Base-by-base conservation (phyloP, 1,140 invertebrate species). In the Mizuhopecten yessoensis region DNA sequence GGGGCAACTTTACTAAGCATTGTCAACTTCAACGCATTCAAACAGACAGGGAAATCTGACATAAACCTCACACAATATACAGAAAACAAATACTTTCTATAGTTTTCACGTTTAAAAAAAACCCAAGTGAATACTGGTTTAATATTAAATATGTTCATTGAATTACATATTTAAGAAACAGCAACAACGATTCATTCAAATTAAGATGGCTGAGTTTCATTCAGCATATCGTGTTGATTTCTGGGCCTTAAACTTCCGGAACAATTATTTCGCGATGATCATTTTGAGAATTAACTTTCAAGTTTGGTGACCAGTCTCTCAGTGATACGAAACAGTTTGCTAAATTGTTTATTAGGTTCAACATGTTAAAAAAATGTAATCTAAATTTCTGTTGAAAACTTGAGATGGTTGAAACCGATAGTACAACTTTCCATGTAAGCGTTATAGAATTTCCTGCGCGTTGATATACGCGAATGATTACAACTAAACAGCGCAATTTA, bases 401-500 rank as follows among this genome's bases (percentile, higher is more conserved):
- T 75, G 57, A 75, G 57, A 75, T 75, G 57, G 57, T 75, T 75
- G 57, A 75, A 75, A 75, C 57, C 57, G 57, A 75, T 75, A 75
- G 57, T 75, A 75, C 57, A 75, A n/a, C n/a, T 75, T 75, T 75
- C 57, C 57, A 75, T 75, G 57, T 29, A 29, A 75, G n/a, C 57
- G n/a, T 29, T 75, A 75, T 75, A 75, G 57, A 75, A 75, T 75
- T 75, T 75, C 57, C 57, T 29, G 29, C 57, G 57, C 57, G 57
- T n/a, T 75, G 57, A 75, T 75, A 75, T 75, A 75, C 57, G 57
- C 57, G 57, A n/a, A 75, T 75, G 57, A 75, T 75, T 75, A 75
- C 57, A 75, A 75, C 57, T 75, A 75, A 75, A 75, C 57, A 75
- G 23, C 57, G 57, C 57, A 75, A 75, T 75, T 75, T 75, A 75